These are phyloP conservation scores for Acropora yongei DNA, from an alignment of 64 coral and sea anemone species.

Conservation along the genomic window DNA sequence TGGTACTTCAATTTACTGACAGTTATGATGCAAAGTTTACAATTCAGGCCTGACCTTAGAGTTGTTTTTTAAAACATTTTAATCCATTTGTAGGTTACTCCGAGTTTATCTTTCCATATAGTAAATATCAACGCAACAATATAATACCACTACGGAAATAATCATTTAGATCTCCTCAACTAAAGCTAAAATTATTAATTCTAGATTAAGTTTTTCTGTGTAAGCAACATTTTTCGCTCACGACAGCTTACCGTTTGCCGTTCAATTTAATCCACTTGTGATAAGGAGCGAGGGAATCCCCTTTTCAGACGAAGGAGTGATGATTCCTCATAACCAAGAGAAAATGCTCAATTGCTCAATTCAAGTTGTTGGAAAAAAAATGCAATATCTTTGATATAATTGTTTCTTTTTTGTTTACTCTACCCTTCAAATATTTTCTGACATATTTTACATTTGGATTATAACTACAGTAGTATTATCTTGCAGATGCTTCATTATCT, in stretches of 20 bases:
- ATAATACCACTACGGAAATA: not conserved
- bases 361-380: too few species aligned
- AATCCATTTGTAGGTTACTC: constrained; percentile 3
- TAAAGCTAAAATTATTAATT: too few species aligned
- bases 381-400: too few species aligned
- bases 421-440: not conserved
- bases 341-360: too few species aligned
- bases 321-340: not conserved
- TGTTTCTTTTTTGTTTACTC: not conserved
- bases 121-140: not conserved
- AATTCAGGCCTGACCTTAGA: not conserved
- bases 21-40: too few species aligned
- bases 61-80: not conserved
- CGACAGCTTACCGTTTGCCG: too few species aligned
- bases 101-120: not conserved
- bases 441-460: not conserved
- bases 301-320: not conserved
- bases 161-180: too few species aligned
- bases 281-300: constrained; percentile 32
- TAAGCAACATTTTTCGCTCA: too few species aligned
- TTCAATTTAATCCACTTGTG: too few species aligned
- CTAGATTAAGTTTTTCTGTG: too few species aligned
- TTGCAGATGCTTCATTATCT: constrained; percentile 22
- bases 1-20: not conserved
- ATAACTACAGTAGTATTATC: not conserved